Evolutionary conservation across 2,113 vertebrate species (phyloP).

Genomic region (Rafetus swinhoei): DNA sequence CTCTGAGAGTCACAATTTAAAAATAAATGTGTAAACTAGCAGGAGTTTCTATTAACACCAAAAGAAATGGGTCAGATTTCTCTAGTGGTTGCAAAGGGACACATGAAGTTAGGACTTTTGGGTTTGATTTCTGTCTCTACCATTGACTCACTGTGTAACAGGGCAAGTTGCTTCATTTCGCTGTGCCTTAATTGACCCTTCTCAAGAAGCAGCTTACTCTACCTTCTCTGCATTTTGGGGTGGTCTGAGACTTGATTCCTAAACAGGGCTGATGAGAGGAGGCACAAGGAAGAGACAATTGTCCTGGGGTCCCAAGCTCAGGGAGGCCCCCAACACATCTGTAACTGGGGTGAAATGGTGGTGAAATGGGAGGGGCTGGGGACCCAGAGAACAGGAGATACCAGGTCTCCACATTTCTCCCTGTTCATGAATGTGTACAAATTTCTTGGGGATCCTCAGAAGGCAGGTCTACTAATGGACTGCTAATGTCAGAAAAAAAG

Average conservation of each 20-base stretch:
- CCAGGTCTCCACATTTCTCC: neutral
- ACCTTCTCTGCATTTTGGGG: rapidly evolving
- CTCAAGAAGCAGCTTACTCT: neutral
- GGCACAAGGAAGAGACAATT: neutral
- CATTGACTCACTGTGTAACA: neutral
- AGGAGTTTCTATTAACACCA: neutral
- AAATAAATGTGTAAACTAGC: neutral
- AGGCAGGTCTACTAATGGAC: neutral
- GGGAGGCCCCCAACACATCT: neutral
- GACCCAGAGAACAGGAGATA: neutral
- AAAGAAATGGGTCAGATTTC: neutral
- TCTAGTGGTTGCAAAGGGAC: neutral
- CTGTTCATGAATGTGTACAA: neutral
- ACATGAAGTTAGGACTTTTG: neutral
- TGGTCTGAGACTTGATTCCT: neutral
- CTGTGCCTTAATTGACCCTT: neutral
- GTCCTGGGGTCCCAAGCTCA: neutral
- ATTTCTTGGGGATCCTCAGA: neutral
- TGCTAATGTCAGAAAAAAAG: neutral
- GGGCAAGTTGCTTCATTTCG: neutral
- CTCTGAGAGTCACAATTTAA: neutral
- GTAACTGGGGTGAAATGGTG: neutral
- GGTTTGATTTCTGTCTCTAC: neutral
- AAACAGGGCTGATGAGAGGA: neutral
- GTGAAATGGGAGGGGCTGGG: neutral